Conservation (phyloP, 2,113 vertebrate genomes). For the Amphiprion percula region DNA sequence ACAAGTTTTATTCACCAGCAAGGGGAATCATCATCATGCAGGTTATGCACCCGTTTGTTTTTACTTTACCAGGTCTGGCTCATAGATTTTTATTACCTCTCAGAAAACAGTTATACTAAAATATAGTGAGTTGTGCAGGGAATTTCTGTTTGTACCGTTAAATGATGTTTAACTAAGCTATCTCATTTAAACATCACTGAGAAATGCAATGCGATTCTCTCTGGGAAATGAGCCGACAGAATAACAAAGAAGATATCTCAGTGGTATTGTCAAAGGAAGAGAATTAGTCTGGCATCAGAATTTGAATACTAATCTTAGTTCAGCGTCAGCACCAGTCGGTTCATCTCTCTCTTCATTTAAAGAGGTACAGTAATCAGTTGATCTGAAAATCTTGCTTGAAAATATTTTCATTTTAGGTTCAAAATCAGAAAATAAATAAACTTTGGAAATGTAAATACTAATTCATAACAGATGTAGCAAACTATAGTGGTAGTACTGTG, state of each 20-base stretch:
- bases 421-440: too few relatives aligned
- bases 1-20: conserved; percentile 5
- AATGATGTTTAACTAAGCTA: not conserved
- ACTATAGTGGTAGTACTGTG: too few relatives aligned
- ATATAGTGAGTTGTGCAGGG: not conserved
- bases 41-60: too few relatives aligned
- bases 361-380: not conserved
- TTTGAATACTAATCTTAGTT: not conserved
- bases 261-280: not conserved
- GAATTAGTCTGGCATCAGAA: not conserved
- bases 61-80: not conserved
- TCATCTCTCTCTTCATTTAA: not conserved
- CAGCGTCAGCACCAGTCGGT: not conserved
- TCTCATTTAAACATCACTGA: not conserved
- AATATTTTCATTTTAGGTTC: not conserved
- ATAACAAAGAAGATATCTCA: not conserved
- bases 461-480: too few relatives aligned
- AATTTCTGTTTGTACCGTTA: not conserved
- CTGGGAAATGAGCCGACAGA: conserved; percentile 3
- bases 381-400: not conserved
- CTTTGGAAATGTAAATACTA: too few relatives aligned
- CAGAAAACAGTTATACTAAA: not conserved
- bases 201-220: not conserved
- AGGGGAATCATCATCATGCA: not conserved
- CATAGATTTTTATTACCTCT: not conserved